A percentile compares a stretch with the other conserved stretches of the same genome.
Conservation (phyloP, 2,113 vertebrate genomes). For the Macroglossus sobrinus region DNA sequence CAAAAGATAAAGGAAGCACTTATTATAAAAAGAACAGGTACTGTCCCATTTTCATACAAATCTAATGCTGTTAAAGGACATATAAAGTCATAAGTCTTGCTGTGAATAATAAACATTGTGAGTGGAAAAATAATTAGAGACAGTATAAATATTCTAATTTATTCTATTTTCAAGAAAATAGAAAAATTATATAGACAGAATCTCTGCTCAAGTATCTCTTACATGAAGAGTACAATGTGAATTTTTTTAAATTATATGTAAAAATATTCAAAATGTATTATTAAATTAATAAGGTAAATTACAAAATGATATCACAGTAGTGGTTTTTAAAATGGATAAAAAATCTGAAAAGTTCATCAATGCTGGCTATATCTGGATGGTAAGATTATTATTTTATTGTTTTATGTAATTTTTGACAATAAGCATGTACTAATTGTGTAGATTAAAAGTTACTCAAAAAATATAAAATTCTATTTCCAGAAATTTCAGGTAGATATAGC, state of each 20-base stretch:
- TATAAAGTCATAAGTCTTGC: background rate
- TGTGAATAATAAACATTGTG: background rate
- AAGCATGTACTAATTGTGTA: background rate
- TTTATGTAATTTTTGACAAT: background rate
- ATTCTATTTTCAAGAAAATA: background rate
- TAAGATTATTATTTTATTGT: background rate
- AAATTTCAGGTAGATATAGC: background rate
- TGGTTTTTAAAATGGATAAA: background rate
- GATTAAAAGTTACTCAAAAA: background rate
- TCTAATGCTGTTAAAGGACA: background rate
- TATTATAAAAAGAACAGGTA: background rate
- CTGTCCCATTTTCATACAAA: background rate
- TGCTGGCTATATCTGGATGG: background rate
- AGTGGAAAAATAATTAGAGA: background rate
- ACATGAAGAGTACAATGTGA: background rate
- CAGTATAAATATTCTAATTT: background rate
- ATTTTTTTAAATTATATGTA: background rate
- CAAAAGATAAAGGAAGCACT: background rate
- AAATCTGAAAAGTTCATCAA: background rate
- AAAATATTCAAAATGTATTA: background rate
- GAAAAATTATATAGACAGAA: background rate
- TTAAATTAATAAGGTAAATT: background rate
- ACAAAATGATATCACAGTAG: background rate
- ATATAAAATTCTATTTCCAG: background rate
- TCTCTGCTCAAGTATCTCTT: background rate